phyloP scores from a whole-genome alignment of 2,113 vertebrate species.

The Oxyruncus cristatus region DNA sequence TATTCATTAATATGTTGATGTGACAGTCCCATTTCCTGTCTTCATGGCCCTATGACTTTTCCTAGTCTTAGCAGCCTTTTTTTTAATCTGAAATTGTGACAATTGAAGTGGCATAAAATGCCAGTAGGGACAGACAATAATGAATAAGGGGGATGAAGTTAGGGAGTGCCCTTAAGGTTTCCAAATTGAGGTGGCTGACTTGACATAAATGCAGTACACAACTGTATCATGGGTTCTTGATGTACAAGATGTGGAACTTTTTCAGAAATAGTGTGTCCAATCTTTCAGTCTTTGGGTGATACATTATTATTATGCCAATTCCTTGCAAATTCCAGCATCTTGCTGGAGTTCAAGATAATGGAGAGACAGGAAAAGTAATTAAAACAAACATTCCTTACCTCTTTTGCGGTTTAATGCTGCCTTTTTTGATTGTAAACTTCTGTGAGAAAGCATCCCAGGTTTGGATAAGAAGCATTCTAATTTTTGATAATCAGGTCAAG shows the following conservation, averaged over 20 bases:
- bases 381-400: not conserved
- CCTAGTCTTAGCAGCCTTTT: slow-evolving; percentile 29
- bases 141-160: not conserved
- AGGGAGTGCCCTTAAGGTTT: not conserved
- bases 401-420: not conserved
- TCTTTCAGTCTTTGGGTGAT: not conserved
- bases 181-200: not conserved
- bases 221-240: not conserved
- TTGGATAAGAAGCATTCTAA: not conserved
- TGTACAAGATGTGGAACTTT: not conserved
- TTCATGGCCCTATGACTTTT: slow-evolving; percentile 14
- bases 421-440: not conserved
- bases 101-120: not conserved
- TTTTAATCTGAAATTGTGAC: not conserved
- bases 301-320: not conserved
- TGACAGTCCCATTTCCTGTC: slow-evolving; percentile 62
- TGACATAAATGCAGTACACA: not conserved
- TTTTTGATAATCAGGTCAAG: not conserved
- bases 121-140: not conserved
- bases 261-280: not conserved
- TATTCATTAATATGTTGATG: slow-evolving; percentile 73
- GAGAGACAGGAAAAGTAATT: not conserved
- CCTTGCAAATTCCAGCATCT: not conserved
- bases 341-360: not conserved
- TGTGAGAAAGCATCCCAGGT: not conserved